phyloP scores from a whole-genome alignment of 2,797 vertebrate species.

The Pyrrhura leucotis region DNA sequence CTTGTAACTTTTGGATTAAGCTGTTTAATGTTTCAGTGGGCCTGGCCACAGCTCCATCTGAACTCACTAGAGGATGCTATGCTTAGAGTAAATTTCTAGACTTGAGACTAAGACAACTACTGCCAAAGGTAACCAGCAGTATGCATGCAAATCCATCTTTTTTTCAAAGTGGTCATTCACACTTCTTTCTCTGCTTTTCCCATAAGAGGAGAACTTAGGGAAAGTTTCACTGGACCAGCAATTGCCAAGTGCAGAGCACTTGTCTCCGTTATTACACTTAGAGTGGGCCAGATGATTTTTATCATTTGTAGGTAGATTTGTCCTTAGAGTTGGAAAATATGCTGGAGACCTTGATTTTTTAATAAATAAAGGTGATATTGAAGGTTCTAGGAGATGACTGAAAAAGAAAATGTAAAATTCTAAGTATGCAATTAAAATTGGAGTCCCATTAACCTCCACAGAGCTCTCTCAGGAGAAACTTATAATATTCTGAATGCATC shows the following conservation, averaged over 20 bases:
- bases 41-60: background rate
- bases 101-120: background rate
- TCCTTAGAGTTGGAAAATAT: background rate
- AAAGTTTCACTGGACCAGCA: background rate
- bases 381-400: background rate
- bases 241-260: background rate
- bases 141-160: background rate
- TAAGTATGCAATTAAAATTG: background rate
- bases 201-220: background rate
- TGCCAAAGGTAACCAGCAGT: background rate
- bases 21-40: background rate
- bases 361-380: background rate
- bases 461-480: background rate
- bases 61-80: background rate
- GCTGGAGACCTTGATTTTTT: background rate
- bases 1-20: background rate
- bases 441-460: background rate
- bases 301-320: background rate
- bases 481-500: background rate
- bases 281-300: background rate
- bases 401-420: background rate
- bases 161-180: background rate
- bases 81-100: background rate
- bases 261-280: background rate
- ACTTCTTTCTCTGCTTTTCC: background rate